Conservation (phyloP, 2,888 invertebrate genomes). For the Netelia fuscicornis region DNA sequence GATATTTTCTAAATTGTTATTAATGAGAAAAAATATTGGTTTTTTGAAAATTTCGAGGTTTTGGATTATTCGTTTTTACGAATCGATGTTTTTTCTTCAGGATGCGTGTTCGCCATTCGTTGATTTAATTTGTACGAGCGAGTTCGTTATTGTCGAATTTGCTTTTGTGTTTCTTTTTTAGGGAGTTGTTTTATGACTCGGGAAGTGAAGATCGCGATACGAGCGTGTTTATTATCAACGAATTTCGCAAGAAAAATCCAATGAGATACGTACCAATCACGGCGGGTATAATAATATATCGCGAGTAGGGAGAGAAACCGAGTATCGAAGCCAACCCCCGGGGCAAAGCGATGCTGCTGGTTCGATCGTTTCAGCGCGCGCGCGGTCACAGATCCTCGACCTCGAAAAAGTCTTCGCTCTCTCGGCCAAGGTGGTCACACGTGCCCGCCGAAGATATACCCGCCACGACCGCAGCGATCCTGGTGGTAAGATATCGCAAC, state of each 20-base stretch:
- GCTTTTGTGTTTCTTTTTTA: too few species aligned
- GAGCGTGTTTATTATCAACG: constrained; percentile 10
- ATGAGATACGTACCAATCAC: constrained; percentile 39
- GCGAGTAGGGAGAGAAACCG: constrained; percentile 28
- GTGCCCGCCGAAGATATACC: constrained; percentile 15
- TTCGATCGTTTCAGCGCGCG: constrained; percentile 46
- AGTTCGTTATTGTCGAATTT: too few species aligned
- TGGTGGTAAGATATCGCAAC: constrained; percentile 24
- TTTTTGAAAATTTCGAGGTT: not conserved
- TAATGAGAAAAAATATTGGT: not conserved
- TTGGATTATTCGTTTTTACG: too few species aligned
- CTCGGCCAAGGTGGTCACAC: constrained; percentile 55
- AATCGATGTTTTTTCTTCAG: too few species aligned
- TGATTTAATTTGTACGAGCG: too few species aligned
- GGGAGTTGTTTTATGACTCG: too few species aligned
- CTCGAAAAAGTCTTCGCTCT: constrained; percentile 40
- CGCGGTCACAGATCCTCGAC: constrained; percentile 52
- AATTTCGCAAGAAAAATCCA: constrained; percentile 8
- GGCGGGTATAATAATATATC: constrained; percentile 42
- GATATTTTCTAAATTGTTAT: not conserved
- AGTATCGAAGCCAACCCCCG: not conserved
- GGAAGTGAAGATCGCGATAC: constrained; percentile 1
- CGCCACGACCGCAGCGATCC: constrained; percentile 17
- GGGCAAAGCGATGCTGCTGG: not conserved
- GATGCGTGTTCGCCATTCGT: too few species aligned